Percentiles rank a stretch among this genome's conserved stretches.
Evolutionary conservation across 2,888 invertebrate species (phyloP).

Genomic region (Sinelater perroti): DNA sequence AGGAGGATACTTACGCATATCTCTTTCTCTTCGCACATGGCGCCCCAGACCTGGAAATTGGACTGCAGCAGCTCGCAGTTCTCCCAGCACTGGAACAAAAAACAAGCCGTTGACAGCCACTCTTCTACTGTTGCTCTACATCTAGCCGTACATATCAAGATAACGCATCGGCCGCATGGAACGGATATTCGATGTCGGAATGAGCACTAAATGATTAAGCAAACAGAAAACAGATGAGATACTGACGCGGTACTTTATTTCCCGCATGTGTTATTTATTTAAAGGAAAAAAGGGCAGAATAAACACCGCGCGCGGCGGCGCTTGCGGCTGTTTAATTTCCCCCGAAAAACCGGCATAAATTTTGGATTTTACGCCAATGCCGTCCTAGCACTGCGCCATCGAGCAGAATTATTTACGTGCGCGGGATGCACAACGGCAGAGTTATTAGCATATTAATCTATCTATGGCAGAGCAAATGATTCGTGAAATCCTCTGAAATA

Average conservation of each 20-base stretch:
- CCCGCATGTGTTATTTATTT: constrained; percentile 41
- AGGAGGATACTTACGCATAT: constrained; percentile 72
- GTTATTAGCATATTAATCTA: too few relatives aligned
- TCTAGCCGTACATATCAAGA: constrained; percentile 10
- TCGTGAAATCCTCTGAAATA: too few relatives aligned
- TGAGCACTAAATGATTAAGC: constrained; percentile 49
- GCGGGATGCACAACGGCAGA: too few relatives aligned
- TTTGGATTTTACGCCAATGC: constrained; percentile 17
- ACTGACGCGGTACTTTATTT: constrained; percentile 43
- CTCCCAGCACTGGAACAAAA: constrained; percentile 78
- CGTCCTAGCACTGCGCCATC: constrained; percentile 7
- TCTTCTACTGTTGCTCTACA: constrained; percentile 1
- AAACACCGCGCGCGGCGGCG: constrained; percentile 14
- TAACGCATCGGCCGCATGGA: constrained; percentile 25
- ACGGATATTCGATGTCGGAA: constrained; percentile 33
- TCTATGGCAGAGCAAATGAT: too few relatives aligned
- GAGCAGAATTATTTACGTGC: too few relatives aligned
- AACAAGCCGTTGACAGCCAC: constrained; percentile 34
- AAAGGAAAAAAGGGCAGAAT: constrained; percentile 31
- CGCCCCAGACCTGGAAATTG: constrained; percentile 77
- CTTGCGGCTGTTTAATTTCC: constrained; percentile 25
- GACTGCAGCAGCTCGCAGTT: constrained; percentile 78
- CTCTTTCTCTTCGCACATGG: constrained; percentile 75
- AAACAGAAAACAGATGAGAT: constrained; percentile 49
- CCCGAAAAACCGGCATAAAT: constrained; percentile 20